phyloP scores from a whole-genome alignment of 64 coral and sea anemone species.

The Montipora efflorescens region DNA sequence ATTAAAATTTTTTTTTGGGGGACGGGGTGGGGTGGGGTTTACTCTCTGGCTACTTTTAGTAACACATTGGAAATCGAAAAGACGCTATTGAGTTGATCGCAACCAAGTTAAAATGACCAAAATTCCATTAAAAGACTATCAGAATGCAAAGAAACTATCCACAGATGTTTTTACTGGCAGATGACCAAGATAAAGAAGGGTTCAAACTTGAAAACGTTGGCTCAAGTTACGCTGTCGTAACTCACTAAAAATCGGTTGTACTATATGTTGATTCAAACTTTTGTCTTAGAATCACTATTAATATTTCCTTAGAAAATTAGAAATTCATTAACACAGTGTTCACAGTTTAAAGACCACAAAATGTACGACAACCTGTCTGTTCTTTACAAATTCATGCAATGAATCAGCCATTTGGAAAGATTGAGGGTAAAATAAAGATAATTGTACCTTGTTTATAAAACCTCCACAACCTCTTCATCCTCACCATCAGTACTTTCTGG shows the following conservation, averaged over 20 bases:
- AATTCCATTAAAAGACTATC: not conserved
- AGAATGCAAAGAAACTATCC: not conserved
- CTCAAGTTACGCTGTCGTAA: not conserved
- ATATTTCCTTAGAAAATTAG: not conserved
- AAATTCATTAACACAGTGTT: not conserved
- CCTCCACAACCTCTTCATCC: not conserved
- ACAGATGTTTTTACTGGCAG: not conserved
- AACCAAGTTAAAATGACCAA: not conserved
- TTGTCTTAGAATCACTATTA: not conserved
- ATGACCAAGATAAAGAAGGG: not conserved
- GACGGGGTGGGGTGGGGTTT: not conserved
- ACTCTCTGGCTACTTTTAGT: not conserved
- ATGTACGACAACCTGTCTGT: not conserved
- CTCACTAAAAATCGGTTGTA: not conserved
- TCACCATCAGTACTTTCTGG: not conserved
- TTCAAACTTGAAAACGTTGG: not conserved
- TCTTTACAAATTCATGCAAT: not conserved
- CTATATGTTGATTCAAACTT: not conserved
- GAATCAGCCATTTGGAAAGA: not conserved
- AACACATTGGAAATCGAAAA: not conserved
- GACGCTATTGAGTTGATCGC: not conserved
- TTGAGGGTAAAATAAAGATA: not conserved
- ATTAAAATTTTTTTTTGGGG: not conserved
- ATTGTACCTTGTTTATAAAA: not conserved
- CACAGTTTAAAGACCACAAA: not conserved